These are phyloP conservation scores for Lithophane ornitopus DNA, from an alignment of 2,888 invertebrate species.

Conservation along the genomic window DNA sequence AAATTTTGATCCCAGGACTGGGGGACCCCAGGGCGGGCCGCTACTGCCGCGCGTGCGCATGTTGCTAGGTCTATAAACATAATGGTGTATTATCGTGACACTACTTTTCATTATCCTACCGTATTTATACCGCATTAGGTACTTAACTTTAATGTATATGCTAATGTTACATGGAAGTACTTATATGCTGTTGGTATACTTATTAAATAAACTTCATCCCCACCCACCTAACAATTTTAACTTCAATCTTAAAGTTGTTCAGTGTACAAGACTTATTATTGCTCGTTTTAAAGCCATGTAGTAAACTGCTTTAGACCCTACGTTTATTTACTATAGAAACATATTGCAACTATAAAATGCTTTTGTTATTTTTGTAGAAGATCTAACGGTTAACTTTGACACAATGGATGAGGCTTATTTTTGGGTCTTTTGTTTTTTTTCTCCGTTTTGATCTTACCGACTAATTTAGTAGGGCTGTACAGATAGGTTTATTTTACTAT, in stretches of 20 bases:
- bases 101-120: not conserved
- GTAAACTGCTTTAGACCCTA: constrained; percentile 20
- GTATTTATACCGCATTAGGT: not conserved
- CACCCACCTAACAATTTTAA: not conserved
- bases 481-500: constrained; percentile 12
- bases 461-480: constrained; percentile 8
- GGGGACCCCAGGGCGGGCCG: not conserved
- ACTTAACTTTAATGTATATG: not conserved
- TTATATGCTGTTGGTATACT: not conserved
- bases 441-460: constrained; percentile 41
- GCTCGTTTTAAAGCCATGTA: constrained; percentile 21
- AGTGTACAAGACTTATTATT: not conserved
- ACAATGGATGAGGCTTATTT: constrained; percentile 38
- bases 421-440: constrained; percentile 25
- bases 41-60: not conserved
- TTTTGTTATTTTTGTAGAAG: constrained; percentile 39
- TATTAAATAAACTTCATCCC: not conserved
- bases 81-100: not conserved
- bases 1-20: not conserved
- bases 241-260: constrained; percentile 17
- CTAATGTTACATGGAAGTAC: not conserved
- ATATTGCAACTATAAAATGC: constrained; percentile 32
- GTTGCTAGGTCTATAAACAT: not conserved
- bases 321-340: constrained; percentile 28
- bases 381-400: constrained; percentile 46